A percentile compares a stretch with the other conserved stretches of the same genome.
Evolutionary conservation across 2,797 vertebrate species (phyloP).

Genomic region (Pseudopleuronectes americanus): DNA sequence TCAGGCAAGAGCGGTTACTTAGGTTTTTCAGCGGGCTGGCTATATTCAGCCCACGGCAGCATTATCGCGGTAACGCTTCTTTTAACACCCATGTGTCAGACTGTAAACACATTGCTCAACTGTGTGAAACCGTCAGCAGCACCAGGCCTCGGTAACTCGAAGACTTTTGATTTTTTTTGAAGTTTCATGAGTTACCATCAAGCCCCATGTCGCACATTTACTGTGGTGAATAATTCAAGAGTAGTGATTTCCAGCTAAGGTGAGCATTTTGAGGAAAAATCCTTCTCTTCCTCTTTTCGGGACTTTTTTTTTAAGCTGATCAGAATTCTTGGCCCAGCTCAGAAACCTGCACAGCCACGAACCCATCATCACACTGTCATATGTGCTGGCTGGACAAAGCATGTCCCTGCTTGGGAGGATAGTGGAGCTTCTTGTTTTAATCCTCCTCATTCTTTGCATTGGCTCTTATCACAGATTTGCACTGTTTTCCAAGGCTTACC

Average conservation of each 20-base stretch:
- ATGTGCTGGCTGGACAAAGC: conserved; percentile 61
- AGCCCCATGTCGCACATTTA: conserved; percentile 32
- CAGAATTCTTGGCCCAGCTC: conserved; percentile 28
- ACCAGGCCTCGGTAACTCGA: not conserved
- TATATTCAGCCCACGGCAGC: conserved; percentile 31
- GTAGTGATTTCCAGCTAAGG: conserved; percentile 51
- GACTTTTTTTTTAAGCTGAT: conserved; percentile 28
- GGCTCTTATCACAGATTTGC: not conserved
- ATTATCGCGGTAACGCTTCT: conserved; percentile 28
- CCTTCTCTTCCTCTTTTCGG: not conserved
- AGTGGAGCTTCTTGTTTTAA: conserved; percentile 49
- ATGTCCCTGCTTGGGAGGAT: conserved; percentile 58
- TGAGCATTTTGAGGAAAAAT: conserved; percentile 44
- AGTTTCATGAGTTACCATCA: conserved; percentile 14
- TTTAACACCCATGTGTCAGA: conserved; percentile 41
- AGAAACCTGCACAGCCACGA: conserved; percentile 32
- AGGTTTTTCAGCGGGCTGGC: conserved; percentile 37
- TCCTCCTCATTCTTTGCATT: conserved; percentile 35
- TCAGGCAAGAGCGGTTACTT: conserved; percentile 37
- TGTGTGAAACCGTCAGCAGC: conserved; percentile 22
- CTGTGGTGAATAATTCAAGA: conserved; percentile 47
- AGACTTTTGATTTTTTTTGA: not conserved
- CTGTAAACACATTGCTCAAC: conserved; percentile 42
- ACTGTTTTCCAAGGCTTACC: conserved; percentile 49
- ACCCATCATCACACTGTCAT: conserved; percentile 51